A percentile compares a stretch with the other conserved stretches of the same genome.
Evolutionary conservation across 2,888 invertebrate species (phyloP).

Genomic region (Vanessa cardui): DNA sequence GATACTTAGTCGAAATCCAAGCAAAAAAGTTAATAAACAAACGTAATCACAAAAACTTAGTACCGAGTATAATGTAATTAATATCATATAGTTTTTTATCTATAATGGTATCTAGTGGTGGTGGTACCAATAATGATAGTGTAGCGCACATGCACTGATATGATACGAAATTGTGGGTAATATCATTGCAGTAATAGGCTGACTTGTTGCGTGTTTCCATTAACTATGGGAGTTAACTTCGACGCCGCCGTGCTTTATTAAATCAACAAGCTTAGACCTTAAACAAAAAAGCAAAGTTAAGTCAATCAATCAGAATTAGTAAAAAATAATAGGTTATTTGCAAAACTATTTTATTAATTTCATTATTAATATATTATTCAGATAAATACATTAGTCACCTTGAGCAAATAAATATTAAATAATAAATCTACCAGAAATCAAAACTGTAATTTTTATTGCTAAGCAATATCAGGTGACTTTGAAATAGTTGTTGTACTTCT

Average conservation of each 20-base stretch:
- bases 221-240: not conserved
- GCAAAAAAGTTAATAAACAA: conserved; percentile 31
- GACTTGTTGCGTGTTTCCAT: conserved; percentile 46
- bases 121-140: conserved; percentile 33
- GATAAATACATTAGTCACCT: too few species aligned
- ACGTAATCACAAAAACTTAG: conserved; percentile 23
- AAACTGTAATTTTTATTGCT: too few species aligned
- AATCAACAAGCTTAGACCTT: too few species aligned
- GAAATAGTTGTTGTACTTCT: not conserved
- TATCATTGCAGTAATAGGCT: conserved; percentile 69
- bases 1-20: conserved; percentile 18
- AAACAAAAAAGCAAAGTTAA: too few species aligned
- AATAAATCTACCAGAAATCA: too few species aligned
- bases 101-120: conserved; percentile 15
- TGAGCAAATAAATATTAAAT: too few species aligned
- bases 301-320: too few species aligned
- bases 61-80: conserved; percentile 26
- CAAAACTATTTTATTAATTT: too few species aligned
- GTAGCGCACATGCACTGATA: conserved; percentile 27
- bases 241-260: too few species aligned
- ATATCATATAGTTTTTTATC: conserved; percentile 28
- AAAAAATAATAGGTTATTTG: too few species aligned
- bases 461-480: too few species aligned
- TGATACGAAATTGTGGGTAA: conserved; percentile 50
- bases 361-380: too few species aligned